These are phyloP conservation scores for Gari tellinella DNA, from an alignment of 2,888 invertebrate species.

Conservation along the genomic window DNA sequence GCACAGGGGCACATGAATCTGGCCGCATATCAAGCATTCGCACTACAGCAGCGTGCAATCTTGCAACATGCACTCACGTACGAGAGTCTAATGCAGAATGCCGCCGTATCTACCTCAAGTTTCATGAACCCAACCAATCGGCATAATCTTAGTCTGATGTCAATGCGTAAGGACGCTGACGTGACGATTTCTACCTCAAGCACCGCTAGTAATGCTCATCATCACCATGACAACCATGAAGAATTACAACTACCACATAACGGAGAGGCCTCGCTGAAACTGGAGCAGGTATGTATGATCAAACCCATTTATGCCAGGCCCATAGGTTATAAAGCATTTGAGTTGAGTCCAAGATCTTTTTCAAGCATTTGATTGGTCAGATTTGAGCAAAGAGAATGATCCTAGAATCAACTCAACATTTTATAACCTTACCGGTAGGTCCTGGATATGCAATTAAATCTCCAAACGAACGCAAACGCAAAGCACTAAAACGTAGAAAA, in stretches of 20 bases:
- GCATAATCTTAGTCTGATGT: slow-evolving; percentile 24
- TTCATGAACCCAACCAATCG: slow-evolving; percentile 39
- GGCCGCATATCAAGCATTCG: slow-evolving; percentile 78
- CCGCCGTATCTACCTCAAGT: slow-evolving; percentile 60
- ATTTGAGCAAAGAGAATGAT: too few species aligned
- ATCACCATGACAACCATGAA: slow-evolving; percentile 34
- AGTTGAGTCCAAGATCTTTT: too few species aligned
- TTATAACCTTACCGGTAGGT: too few species aligned
- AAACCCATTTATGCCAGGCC: too few species aligned
- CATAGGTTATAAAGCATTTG: too few species aligned
- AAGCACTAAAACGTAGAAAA: too few species aligned
- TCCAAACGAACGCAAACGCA: too few species aligned
- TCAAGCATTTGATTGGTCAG: too few species aligned
- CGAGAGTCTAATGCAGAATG: slow-evolving; percentile 76
- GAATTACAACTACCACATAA: slow-evolving; percentile 55
- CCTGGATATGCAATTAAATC: too few species aligned
- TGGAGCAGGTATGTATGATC: slow-evolving; percentile 72
- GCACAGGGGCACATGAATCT: slow-evolving; percentile 71
- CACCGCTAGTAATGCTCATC: slow-evolving; percentile 44
- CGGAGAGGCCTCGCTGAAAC: slow-evolving; percentile 60
- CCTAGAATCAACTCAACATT: too few species aligned
- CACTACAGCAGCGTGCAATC: slow-evolving; percentile 76
- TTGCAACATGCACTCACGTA: slow-evolving; percentile 78
- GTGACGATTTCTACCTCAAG: slow-evolving; percentile 60
- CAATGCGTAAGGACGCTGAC: slow-evolving; percentile 47